Evolutionary conservation across 2,113 vertebrate genomes (phyloP).

Genomic region (Calyptomena viridis): DNA sequence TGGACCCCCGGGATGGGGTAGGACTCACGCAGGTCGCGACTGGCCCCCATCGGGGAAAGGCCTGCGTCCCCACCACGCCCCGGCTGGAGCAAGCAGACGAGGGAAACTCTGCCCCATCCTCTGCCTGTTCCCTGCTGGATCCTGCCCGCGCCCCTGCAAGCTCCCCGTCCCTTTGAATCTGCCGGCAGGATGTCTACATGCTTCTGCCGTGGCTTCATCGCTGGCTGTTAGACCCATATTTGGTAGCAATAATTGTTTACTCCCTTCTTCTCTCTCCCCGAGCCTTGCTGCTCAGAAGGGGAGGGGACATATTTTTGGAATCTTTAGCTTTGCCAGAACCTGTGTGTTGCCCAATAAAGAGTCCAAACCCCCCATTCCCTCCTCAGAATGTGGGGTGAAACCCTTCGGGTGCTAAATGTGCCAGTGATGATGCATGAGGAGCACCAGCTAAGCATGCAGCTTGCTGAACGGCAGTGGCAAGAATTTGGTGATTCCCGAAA

Average conservation of each 20-base stretch:
- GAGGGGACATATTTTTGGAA: conserved; percentile 5
- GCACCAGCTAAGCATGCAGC: fast-evolving
- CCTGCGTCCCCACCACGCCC: neutral
- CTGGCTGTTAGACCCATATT: conserved; percentile 62
- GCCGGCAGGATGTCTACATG: conserved; percentile 52
- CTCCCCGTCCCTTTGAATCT: conserved; percentile 25
- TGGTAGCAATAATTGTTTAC: conserved; percentile 67
- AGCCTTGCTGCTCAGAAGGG: neutral
- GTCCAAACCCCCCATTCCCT: neutral
- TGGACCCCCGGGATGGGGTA: neutral
- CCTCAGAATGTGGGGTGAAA: neutral
- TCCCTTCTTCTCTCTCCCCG: neutral
- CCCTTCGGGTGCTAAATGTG: neutral
- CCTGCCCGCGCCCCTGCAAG: neutral
- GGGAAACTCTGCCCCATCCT: neutral
- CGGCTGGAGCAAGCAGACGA: neutral
- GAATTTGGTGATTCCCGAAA: neutral
- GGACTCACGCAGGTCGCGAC: neutral
- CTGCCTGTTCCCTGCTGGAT: neutral
- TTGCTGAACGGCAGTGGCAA: fast-evolving
- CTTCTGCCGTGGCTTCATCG: conserved; percentile 45
- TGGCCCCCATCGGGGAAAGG: fast-evolving
- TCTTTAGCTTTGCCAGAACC: neutral
- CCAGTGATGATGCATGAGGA: neutral
- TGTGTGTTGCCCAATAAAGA: neutral